Base-by-base conservation (phyloP, 2,797 vertebrate genomes). In the Pagetopsis macropterus region DNA sequence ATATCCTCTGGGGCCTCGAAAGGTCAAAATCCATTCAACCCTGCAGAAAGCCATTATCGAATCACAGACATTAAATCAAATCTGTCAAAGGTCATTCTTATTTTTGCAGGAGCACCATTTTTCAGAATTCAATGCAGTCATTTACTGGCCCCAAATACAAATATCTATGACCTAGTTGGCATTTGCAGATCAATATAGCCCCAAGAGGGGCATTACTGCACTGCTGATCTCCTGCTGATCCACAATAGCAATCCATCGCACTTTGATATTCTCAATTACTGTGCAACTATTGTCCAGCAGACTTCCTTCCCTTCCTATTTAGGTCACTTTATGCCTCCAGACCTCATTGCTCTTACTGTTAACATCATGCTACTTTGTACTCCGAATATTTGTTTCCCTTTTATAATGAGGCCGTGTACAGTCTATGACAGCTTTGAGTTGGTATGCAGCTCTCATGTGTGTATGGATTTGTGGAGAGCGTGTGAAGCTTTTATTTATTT, bases 241-340 rank as follows among this genome's bases (percentile, higher is more conserved):
- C 41, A 83, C 73, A 73, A 64, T 23, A 79, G 54, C 64, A 61
- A 72, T 66, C 69, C 19, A 15, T 61, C 65, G 55, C 61, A 78
- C 70, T 80, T 75, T 77, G 71, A 81, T 81, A 83, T 81, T 87
- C 49, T 70, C 76, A 88, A 82, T 76, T 66, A 84, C 72, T 78
- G 76, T 72, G 72, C 70, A 86, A 75, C 75, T 75, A 77, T 84
- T 81, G 87, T 89, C 85, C 82, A 78, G 74, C 60, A 41, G 23
- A 78, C 72, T 89, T 84, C 62, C 76, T 63, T 71, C 66, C 49
- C 44, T 44, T 81, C 15, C 33, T 78, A 87, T 89, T 76, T 80
- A 85, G 91, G 90, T 90, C 89, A 87, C 62, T 87, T 82, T 73
- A 65, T 75, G 73, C 74, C 89, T 82, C 45, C 63, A 74, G 83